Conservation (phyloP, 2,888 invertebrate species). For the Horisme vitalbata region DNA sequence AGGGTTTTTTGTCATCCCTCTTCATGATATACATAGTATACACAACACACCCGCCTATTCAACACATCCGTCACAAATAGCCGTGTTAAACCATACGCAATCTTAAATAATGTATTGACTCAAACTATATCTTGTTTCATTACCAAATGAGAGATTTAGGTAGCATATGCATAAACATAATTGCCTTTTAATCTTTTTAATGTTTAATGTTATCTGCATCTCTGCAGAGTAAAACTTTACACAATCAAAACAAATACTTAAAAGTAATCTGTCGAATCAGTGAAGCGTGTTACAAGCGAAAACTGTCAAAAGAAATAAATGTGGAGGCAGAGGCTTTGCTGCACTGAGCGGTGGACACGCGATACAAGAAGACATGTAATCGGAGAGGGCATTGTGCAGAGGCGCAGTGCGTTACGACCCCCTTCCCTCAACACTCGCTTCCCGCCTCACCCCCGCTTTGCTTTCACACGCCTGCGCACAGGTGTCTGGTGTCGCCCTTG, state of each 20-base stretch:
- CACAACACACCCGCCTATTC: too few species aligned
- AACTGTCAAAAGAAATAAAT: slow-evolving; percentile 72
- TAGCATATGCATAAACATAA: slow-evolving; percentile 11
- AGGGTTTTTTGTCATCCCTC: too few species aligned
- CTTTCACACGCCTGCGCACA: slow-evolving; percentile 80
- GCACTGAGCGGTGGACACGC: slow-evolving; percentile 57
- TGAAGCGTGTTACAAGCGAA: slow-evolving; percentile 63
- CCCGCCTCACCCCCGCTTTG: slow-evolving; percentile 40
- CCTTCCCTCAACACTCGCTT: slow-evolving; percentile 32
- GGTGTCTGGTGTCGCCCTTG: slow-evolving; percentile 81
- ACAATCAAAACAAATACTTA: slow-evolving; percentile 35
- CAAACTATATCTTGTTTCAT: too few species aligned
- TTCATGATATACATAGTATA: too few species aligned
- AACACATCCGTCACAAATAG: too few species aligned
- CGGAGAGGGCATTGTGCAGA: slow-evolving; percentile 78
- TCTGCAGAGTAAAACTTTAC: slow-evolving; percentile 25
- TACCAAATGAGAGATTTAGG: too few species aligned
- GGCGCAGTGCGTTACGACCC: slow-evolving; percentile 75
- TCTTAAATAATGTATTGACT: too few species aligned
- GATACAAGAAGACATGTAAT: slow-evolving; percentile 78
- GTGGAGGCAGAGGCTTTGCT: slow-evolving; percentile 53
- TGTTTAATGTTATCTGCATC: slow-evolving; percentile 22
- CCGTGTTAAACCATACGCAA: too few species aligned
- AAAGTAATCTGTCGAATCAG: slow-evolving; percentile 50
- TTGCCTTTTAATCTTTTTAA: slow-evolving; percentile 12